phyloP scores from a whole-genome alignment of 2,888 invertebrate genomes.

The Diachrysia chrysitis region DNA sequence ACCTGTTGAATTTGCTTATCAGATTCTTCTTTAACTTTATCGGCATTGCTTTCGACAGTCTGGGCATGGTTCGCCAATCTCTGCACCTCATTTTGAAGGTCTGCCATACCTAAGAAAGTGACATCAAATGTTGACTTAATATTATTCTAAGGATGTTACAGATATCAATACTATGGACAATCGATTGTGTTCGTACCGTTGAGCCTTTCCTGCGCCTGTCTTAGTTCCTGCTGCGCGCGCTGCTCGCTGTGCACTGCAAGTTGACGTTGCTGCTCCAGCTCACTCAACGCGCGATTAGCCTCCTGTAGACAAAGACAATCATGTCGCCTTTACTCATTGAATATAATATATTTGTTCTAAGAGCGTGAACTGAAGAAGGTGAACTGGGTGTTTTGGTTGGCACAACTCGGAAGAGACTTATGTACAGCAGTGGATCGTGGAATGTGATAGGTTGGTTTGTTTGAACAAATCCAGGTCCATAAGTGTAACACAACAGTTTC shows the following conservation, averaged over 20 bases:
- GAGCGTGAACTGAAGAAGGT: too few species aligned
- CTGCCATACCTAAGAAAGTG: conserved; percentile 73
- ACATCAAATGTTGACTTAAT: conserved; percentile 12
- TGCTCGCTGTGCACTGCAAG: conserved; percentile 81
- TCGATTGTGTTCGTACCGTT: conserved; percentile 60
- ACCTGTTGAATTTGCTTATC: conserved; percentile 85
- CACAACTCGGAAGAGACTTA: too few species aligned
- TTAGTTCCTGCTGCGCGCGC: conserved; percentile 88
- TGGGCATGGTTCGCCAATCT: conserved; percentile 78
- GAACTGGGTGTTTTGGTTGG: too few species aligned
- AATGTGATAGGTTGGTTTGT: too few species aligned
- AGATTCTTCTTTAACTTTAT: conserved; percentile 86
- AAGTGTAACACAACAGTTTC: too few species aligned
- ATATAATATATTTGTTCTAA: too few species aligned
- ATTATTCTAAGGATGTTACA: neutral
- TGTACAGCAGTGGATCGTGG: too few species aligned
- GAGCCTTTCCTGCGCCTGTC: conserved; percentile 78
- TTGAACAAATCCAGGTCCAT: too few species aligned
- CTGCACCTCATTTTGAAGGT: conserved; percentile 86
- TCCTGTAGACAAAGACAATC: conserved; percentile 76
- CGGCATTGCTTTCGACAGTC: conserved; percentile 73
- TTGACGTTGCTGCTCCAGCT: conserved; percentile 87
- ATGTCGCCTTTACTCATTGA: neutral
- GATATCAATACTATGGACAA: neutral
- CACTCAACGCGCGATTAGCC: conserved; percentile 83